phyloP scores from a whole-genome alignment of 2,113 vertebrate genomes.

The Oceanodroma tethys region DNA sequence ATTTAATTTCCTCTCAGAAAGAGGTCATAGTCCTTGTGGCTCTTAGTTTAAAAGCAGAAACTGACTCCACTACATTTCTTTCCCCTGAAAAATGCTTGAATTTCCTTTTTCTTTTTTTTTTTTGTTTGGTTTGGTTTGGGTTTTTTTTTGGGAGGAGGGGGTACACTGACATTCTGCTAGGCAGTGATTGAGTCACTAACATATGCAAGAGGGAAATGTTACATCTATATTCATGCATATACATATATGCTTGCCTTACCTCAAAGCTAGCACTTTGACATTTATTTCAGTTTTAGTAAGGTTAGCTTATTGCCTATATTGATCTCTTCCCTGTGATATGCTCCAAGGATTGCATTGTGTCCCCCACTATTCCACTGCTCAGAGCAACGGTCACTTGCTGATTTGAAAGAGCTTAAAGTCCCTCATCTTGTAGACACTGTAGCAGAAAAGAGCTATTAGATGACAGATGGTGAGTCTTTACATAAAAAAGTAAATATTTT shows the following conservation, averaged over 20 bases:
- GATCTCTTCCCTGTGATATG: background rate
- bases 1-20: background rate
- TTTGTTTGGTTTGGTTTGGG: too few species aligned
- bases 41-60: background rate
- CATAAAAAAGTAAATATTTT: background rate
- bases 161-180: background rate
- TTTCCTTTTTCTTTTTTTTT: background rate
- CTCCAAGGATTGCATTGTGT: background rate
- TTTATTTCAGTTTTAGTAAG: conserved; percentile 14
- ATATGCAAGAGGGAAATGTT: background rate
- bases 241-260: background rate
- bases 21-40: background rate
- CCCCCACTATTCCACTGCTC: background rate
- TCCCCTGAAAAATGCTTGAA: background rate
- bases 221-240: background rate
- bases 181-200: background rate
- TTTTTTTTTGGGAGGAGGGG: background rate
- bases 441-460: background rate
- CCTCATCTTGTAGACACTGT: background rate
- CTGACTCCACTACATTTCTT: background rate
- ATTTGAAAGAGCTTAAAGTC: background rate
- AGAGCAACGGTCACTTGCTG: background rate
- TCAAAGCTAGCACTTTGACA: background rate
- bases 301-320: background rate
- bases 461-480: background rate